A percentile compares a stretch with the other conserved stretches of the same genome.
These are phyloP conservation scores for Aegypius monachus DNA, from an alignment of 2,113 vertebrate genomes.

Conservation along the genomic window DNA sequence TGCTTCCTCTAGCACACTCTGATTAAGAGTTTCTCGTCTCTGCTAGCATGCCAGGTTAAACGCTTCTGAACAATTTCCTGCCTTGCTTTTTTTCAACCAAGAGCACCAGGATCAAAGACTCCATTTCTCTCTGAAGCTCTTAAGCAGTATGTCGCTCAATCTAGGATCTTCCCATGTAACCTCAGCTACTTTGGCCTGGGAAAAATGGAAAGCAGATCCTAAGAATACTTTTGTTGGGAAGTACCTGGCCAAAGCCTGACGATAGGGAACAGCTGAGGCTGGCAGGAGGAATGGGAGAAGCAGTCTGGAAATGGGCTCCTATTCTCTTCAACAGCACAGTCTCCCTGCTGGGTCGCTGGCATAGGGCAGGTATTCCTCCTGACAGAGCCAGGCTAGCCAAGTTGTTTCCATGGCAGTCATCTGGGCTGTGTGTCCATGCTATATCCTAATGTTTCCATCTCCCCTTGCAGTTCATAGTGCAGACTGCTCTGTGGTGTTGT, in stretches of 20 bases:
- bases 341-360: background rate
- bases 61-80: background rate
- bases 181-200: background rate
- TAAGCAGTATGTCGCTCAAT: background rate
- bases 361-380: background rate
- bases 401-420: slow-evolving; percentile 8
- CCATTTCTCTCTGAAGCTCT: background rate
- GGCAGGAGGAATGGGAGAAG: slow-evolving; percentile 4
- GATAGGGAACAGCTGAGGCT: background rate
- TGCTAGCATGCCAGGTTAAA: background rate
- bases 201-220: background rate
- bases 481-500: background rate
- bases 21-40: background rate
- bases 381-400: background rate
- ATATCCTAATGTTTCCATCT: background rate
- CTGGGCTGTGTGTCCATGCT: background rate
- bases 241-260: background rate
- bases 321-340: background rate
- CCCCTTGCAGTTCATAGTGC: background rate
- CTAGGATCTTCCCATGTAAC: background rate
- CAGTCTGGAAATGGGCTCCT: background rate
- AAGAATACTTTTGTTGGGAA: background rate
- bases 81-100: background rate
- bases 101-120: background rate
- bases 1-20: background rate